phyloP scores from a whole-genome alignment of 2,888 invertebrate species.

The Cataglyphis altisquamis region DNA sequence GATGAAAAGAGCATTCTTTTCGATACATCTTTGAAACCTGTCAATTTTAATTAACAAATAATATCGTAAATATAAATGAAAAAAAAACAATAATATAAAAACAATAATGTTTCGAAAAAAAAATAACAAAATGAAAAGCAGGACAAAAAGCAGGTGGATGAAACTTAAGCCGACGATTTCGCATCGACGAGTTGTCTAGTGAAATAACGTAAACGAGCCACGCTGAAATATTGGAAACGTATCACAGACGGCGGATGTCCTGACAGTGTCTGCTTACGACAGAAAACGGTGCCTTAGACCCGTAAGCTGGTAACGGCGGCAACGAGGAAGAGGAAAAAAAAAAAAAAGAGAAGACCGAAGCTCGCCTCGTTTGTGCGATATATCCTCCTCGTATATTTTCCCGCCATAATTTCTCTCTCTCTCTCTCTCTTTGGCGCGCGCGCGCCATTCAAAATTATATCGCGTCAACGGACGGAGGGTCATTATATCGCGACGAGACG shows the following conservation, averaged over 20 bases:
- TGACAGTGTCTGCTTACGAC: conserved; percentile 73
- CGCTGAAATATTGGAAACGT: conserved; percentile 72
- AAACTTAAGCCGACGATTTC: conserved; percentile 44
- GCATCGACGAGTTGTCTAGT: conserved; percentile 59
- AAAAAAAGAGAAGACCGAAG: neutral
- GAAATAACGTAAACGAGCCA: conserved; percentile 70
- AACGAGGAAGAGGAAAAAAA: conserved; percentile 1
- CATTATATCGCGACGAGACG: conserved; percentile 16
- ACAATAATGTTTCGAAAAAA: neutral
- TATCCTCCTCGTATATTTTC: conserved; percentile 18
- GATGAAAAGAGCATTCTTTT: neutral
- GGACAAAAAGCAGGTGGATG: conserved; percentile 16
- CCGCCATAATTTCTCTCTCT: conserved; percentile 28
- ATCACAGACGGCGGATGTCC: conserved; percentile 59
- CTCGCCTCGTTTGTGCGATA: conserved; percentile 50
- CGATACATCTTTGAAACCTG: neutral
- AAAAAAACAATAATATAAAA: neutral
- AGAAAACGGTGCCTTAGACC: conserved; percentile 62
- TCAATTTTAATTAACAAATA: conserved; percentile 6
- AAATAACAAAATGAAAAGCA: neutral
- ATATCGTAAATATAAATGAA: neutral
- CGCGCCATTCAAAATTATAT: conserved; percentile 31
- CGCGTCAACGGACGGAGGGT: conserved; percentile 27
- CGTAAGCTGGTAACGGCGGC: conserved; percentile 12
- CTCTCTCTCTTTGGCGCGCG: neutral